Base-by-base conservation (phyloP, 2,113 vertebrate genomes). In the Gymnarchus niloticus region DNA sequence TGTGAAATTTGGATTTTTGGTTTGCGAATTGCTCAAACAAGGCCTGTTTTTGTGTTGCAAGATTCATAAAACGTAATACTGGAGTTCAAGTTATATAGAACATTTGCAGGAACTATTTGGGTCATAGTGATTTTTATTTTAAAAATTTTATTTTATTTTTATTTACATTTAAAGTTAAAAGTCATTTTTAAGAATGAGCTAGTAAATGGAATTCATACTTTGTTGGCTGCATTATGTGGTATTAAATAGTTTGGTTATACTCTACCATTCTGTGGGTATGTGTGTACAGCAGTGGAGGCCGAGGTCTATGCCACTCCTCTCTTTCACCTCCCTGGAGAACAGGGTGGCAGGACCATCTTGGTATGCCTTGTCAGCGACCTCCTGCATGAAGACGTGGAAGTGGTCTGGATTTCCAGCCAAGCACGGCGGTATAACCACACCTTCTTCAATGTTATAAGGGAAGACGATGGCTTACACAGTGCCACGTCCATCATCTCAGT, bases 321-420 rank as follows among this genome's bases (percentile, higher is more conserved):
- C 1, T 90, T 94, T 69, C 93, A 94, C 85, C 89, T 94, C 51
- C 90, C 92, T 12, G 88, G 92, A 8, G 91, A 92, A 5, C 89
- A 83, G 12, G 86, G 91, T 12, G 91, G 93, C 57, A 91, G 92
- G 91, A 94, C 93, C 0, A 84, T 95, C 81, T 88, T 95, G 88
- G 88, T 95, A 46, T 95, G 95, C 85, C 84, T 95, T 88, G 91
- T 94, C 78, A 91, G 90, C 59, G 92, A 95, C 87, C 87, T 94
- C 56, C 87, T 88, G 61, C 91, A 89, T 84, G 92, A 91, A 0
- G 90, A 88, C 76, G 87, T 93, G 54, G 90, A 93, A 85, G 90
- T 95, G 57, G 90, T 84, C 57, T 95, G 94, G 95, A 91, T 87
- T 76, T 93, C 91, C 28, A 81, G 73, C 23, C 46, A 69, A 2